These are phyloP conservation scores for Nothoprocta pentlandii DNA, from an alignment of 2,113 vertebrate species.

Conservation along the genomic window DNA sequence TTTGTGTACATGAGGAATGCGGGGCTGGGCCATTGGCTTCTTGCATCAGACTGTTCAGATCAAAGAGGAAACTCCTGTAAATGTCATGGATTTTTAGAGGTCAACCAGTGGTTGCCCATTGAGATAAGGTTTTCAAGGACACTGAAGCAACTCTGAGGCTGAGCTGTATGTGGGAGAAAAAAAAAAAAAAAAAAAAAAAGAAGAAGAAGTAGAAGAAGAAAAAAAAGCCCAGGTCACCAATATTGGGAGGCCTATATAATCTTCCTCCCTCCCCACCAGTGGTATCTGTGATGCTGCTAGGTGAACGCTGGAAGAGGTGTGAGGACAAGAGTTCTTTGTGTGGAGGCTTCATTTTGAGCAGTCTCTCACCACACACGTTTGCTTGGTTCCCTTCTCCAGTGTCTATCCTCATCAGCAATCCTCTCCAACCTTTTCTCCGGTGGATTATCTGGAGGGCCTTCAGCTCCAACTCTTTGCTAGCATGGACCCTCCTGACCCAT, in stretches of 20 bases:
- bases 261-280: background rate
- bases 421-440: background rate
- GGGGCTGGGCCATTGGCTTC: background rate
- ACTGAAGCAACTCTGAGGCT: background rate
- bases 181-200: no score
- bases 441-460: no score
- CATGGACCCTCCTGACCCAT: background rate
- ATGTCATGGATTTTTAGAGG: background rate
- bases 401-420: background rate
- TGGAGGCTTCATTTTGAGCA: background rate
- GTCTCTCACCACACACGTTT: background rate
- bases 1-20: background rate
- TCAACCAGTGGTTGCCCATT: background rate
- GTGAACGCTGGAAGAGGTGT: no score
- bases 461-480: background rate
- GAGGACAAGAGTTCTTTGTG: background rate
- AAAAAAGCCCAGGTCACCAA: background rate
- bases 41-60: background rate
- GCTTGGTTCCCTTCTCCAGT: background rate
- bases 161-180: background rate
- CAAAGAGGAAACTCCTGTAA: slow-evolving; percentile 6
- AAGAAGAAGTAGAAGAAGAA: no score
- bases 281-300: background rate
- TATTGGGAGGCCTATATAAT: background rate
- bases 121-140: slow-evolving; percentile 40